Percentiles rank a stretch among this genome's conserved stretches.
phyloP scores from a whole-genome alignment of 1,140 invertebrate species.

The Penaeus chinensis region DNA sequence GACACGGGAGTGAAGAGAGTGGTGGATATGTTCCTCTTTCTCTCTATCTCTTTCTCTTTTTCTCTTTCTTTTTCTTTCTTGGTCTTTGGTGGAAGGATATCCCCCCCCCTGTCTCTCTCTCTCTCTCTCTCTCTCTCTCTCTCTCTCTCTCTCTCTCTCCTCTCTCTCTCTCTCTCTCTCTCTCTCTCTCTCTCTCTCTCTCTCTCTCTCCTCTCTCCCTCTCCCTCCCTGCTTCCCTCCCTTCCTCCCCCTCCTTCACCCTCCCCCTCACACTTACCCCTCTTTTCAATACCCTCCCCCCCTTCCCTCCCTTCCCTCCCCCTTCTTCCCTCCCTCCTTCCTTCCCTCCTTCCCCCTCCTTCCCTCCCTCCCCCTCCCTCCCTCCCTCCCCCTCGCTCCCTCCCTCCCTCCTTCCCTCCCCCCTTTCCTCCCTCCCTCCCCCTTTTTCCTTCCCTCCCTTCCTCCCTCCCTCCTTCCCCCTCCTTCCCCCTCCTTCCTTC shows the following conservation, averaged over 20 bases:
- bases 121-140: not conserved
- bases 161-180: not conserved
- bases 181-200: not conserved
- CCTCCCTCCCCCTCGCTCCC: not conserved
- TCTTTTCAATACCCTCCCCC: not conserved
- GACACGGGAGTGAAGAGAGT: too few relatives aligned
- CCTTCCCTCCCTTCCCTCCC: not conserved
- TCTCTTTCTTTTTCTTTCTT: not conserved
- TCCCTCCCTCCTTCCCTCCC: not conserved
- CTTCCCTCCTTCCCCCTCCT: not conserved
- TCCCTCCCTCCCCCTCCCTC: not conserved
- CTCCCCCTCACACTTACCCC: not conserved
- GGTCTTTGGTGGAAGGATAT: not conserved
- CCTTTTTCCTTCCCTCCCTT: not conserved
- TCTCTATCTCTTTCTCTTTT: not conserved
- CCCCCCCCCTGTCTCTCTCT: slow-evolving; percentile 3
- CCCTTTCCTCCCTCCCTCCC: not conserved
- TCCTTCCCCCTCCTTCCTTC: not conserved
- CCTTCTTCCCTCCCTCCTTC: not conserved
- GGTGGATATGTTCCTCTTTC: not conserved
- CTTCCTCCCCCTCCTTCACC: not conserved
- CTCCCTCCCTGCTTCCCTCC: not conserved
- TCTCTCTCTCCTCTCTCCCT: not conserved
- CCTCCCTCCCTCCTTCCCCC: not conserved
- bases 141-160: not conserved